Evolutionary conservation across 2,797 vertebrate species (phyloP).

Genomic region (Streptopelia turtur): DNA sequence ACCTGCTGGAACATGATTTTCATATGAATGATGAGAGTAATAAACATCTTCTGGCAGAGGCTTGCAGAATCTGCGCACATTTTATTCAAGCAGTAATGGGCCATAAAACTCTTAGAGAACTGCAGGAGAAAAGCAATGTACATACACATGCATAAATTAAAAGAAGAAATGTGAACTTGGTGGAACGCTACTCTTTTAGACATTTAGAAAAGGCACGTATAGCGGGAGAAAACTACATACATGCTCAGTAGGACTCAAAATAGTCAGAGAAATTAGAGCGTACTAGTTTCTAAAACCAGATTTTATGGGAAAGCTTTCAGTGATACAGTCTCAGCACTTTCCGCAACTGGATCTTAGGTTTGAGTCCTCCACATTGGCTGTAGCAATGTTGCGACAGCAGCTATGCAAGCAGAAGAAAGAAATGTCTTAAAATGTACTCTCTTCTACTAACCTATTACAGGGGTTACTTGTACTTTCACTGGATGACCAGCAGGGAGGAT

Average conservation of each 20-base stretch:
- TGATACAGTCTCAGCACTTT: background rate
- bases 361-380: background rate
- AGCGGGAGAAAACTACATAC: constrained; percentile 7
- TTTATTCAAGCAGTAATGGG: constrained; percentile 80
- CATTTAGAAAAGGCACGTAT: background rate
- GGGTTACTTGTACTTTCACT: background rate
- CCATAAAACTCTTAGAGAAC: constrained; percentile 80
- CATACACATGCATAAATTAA: constrained; percentile 78
- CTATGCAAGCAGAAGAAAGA: background rate
- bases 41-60: constrained; percentile 83
- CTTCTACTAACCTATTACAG: background rate
- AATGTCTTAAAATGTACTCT: background rate
- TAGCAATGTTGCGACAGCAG: background rate
- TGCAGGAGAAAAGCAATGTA: constrained; percentile 78
- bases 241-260: background rate
- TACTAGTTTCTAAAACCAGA: background rate
- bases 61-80: constrained; percentile 81
- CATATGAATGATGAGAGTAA: constrained; percentile 80
- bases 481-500: background rate
- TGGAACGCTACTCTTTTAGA: constrained; percentile 37
- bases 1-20: constrained; percentile 82
- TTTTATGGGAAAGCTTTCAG: background rate
- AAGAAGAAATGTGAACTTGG: constrained; percentile 63
- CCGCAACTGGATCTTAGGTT: background rate
- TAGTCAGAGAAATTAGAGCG: constrained; percentile 7